phyloP scores from a whole-genome alignment of 2,797 vertebrate genomes.

The Alcedo atthis region DNA sequence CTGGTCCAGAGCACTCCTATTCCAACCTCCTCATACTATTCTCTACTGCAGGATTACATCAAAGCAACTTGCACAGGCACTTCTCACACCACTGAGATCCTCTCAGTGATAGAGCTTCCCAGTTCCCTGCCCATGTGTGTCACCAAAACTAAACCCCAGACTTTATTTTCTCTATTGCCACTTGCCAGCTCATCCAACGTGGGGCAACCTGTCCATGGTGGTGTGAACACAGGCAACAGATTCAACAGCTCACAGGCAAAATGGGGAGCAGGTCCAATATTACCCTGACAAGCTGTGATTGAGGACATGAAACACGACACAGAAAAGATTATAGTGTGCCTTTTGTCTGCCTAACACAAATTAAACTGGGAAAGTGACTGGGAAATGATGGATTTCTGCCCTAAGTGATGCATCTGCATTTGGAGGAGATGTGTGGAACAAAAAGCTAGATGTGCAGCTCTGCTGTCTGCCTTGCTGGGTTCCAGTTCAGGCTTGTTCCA shows the following conservation, averaged over 20 bases:
- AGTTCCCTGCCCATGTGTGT: accelerated
- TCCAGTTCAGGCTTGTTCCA: conserved; percentile 68
- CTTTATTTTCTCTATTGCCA: neutral
- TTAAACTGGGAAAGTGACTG: neutral
- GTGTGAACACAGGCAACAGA: neutral
- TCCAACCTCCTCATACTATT: neutral
- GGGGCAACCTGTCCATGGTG: neutral
- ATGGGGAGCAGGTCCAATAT: neutral
- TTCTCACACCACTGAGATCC: neutral
- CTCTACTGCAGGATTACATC: neutral
- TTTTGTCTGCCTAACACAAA: neutral
- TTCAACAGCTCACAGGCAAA: neutral
- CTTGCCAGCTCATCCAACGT: neutral
- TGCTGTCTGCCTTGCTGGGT: neutral
- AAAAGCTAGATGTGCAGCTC: conserved; percentile 16
- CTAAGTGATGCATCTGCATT: neutral
- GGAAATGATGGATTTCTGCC: conserved; percentile 22
- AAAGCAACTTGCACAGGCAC: neutral
- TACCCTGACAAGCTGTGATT: neutral
- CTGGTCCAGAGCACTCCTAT: neutral
- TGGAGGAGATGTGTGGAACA: conserved; percentile 1
- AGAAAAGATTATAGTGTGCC: neutral
- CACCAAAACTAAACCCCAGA: neutral
- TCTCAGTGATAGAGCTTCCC: neutral
- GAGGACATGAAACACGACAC: neutral